Evolutionary conservation across 2,797 vertebrate species (phyloP).

Genomic region (Gadopsis marmoratus): DNA sequence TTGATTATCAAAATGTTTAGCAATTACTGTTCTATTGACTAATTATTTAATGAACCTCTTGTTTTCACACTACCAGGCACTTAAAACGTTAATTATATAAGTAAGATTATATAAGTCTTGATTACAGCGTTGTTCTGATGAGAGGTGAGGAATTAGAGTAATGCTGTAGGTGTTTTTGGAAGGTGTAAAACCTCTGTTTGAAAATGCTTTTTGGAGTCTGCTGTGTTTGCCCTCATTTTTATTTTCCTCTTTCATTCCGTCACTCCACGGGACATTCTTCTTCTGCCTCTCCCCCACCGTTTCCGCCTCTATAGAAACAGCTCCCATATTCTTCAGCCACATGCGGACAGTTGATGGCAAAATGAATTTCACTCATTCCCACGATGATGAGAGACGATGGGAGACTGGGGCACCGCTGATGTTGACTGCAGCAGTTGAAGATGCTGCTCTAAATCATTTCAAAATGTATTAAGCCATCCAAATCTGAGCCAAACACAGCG

Average conservation of each 20-base stretch:
- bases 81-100: slow-evolving; percentile 16
- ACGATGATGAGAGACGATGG: slow-evolving; percentile 74
- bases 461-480: slow-evolving; percentile 61
- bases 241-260: slow-evolving; percentile 73
- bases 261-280: slow-evolving; percentile 67
- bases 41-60: slow-evolving; percentile 37
- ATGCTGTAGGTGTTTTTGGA: slow-evolving; percentile 34
- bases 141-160: slow-evolving; percentile 36
- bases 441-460: slow-evolving; percentile 65
- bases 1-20: not conserved
- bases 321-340: slow-evolving; percentile 63
- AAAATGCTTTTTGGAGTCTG: slow-evolving; percentile 52
- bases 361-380: slow-evolving; percentile 77
- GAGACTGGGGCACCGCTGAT: slow-evolving; percentile 62
- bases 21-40: not conserved
- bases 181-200: slow-evolving; percentile 53
- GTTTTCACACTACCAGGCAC: slow-evolving; percentile 8
- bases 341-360: slow-evolving; percentile 77
- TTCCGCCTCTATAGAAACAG: slow-evolving; percentile 59
- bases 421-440: slow-evolving; percentile 61
- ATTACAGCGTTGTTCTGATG: slow-evolving; percentile 47
- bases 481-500: slow-evolving; percentile 37
- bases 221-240: slow-evolving; percentile 72
- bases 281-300: slow-evolving; percentile 53
- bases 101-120: slow-evolving; percentile 32